Conservation (phyloP, 2,113 vertebrate species). For the Dasyurus viverrinus region DNA sequence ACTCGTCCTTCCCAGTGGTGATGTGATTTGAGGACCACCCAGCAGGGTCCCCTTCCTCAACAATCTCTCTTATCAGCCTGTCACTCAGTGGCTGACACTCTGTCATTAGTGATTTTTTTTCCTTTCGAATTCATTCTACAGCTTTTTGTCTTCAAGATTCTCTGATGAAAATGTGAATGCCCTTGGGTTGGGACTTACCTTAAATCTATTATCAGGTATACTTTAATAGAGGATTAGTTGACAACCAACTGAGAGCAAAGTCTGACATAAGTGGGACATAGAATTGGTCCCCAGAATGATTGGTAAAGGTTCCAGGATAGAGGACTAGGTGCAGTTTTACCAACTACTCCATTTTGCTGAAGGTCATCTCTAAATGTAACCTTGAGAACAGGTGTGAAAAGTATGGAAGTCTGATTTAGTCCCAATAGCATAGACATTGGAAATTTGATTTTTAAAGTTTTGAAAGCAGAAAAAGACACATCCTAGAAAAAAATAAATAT, state of each 20-base stretch:
- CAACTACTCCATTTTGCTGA: not conserved
- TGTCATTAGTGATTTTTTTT: not conserved
- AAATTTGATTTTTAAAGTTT: not conserved
- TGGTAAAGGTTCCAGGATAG: not conserved
- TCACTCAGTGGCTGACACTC: not conserved
- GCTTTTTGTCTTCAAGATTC: not conserved
- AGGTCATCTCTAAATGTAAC: not conserved
- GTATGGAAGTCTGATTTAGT: not conserved
- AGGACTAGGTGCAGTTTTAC: not conserved
- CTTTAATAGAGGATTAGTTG: not conserved
- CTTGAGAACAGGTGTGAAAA: not conserved
- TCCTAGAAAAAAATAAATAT: not conserved
- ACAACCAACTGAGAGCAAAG: not conserved
- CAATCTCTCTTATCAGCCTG: not conserved
- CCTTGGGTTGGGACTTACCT: not conserved
- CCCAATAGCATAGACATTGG: not conserved
- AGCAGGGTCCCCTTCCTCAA: not conserved
- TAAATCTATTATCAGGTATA: not conserved
- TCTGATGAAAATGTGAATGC: not conserved
- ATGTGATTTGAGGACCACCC: not conserved
- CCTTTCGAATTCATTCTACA: not conserved
- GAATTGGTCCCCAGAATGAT: not conserved
- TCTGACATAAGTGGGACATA: not conserved
- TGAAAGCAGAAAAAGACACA: not conserved
- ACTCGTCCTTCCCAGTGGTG: not conserved